A percentile compares a stretch with the other conserved stretches of the same genome.
phyloP scores from a whole-genome alignment of 2,113 vertebrate species.

The Tachuris rubrigastra region DNA sequence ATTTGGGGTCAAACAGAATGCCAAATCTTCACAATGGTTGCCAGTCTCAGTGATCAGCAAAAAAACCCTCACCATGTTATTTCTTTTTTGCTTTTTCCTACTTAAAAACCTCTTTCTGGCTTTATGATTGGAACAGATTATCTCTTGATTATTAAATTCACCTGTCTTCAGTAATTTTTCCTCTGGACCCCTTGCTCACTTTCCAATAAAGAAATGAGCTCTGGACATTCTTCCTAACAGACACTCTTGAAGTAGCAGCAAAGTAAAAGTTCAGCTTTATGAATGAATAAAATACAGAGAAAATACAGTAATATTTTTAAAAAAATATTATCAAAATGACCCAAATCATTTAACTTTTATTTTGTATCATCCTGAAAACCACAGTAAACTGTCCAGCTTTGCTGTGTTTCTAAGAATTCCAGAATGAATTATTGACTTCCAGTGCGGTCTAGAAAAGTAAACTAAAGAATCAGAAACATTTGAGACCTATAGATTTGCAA shows the following conservation, averaged over 20 bases:
- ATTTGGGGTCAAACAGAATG: neutral
- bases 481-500: neutral
- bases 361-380: neutral
- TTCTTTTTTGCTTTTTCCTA: neutral
- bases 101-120: neutral
- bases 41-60: neutral
- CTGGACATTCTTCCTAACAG: neutral
- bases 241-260: neutral
- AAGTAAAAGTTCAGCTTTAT: neutral
- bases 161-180: neutral
- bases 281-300: neutral
- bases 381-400: neutral
- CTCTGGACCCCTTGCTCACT: neutral
- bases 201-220: neutral
- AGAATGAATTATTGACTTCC: neutral
- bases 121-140: neutral
- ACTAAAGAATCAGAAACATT: neutral
- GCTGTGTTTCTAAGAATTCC: neutral
- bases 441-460: neutral
- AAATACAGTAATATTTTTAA: neutral
- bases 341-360: neutral
- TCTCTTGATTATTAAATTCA: neutral
- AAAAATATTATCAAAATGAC: neutral
- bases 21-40: neutral
- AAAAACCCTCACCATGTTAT: neutral